These are phyloP conservation scores for Amphipyra tragopoginis DNA, from an alignment of 2,888 invertebrate genomes.

Conservation along the genomic window DNA sequence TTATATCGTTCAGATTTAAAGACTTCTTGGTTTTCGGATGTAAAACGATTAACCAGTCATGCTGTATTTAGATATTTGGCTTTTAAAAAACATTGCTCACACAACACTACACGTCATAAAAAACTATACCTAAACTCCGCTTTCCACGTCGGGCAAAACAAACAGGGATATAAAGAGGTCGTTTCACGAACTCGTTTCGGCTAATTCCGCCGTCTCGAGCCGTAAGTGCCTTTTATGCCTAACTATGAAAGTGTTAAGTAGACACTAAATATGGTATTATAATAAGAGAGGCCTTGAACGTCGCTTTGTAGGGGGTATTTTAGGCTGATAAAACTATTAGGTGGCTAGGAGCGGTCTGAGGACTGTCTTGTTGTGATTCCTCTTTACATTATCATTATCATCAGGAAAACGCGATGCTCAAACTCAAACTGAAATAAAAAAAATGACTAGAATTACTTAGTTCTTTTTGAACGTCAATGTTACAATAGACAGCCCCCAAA, in stretches of 20 bases:
- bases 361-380: neutral
- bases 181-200: constrained; percentile 44
- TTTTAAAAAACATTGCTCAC: too few species aligned
- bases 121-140: constrained; percentile 13
- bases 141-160: constrained; percentile 28
- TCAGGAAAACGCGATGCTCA: too few species aligned
- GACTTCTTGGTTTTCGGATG: too few species aligned
- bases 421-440: too few species aligned
- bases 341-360: neutral
- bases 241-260: constrained; percentile 49
- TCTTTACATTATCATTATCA: too few species aligned
- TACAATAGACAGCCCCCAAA: too few species aligned
- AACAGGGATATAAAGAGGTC: constrained; percentile 50
- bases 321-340: neutral
- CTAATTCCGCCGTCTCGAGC: constrained; percentile 42
- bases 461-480: too few species aligned
- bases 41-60: too few species aligned
- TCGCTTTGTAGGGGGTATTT: constrained; percentile 2
- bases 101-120: constrained; percentile 17
- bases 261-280: constrained; percentile 42
- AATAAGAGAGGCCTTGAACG: constrained; percentile 26
- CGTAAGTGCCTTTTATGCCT: constrained; percentile 46
- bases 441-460: too few species aligned
- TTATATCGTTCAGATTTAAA: too few species aligned
- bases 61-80: too few species aligned